Base-by-base conservation (phyloP, 2,888 invertebrate species). In the Gymnoscelis rufifasciata region DNA sequence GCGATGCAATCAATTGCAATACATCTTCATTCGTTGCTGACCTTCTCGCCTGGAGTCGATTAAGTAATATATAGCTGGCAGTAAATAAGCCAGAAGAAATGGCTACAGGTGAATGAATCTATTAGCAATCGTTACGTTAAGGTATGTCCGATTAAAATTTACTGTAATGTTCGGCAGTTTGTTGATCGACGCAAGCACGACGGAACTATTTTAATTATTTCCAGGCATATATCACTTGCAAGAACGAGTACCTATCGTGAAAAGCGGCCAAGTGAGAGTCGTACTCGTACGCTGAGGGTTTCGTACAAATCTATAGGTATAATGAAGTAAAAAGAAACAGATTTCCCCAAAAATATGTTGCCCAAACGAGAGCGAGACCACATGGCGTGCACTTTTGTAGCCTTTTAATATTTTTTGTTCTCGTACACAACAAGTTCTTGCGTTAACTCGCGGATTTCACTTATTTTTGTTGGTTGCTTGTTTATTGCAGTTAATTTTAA, bases 1-100 rank as follows among this genome's bases (percentile, higher is more conserved):
- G 27, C 42, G 13, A 15, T 14, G 39, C 51, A 43, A 43, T 50
- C 41, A 43, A 49, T 39, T 29, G 49, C 42, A 38, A 49, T 49
- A 45, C 49, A 42, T 49, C 49, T 49, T 49, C 49, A 49, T 49
- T 49, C 29, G 44, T 10, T 37, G 38, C 41, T 49, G 49, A 44
- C 44, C 44, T 33, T 42, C 35, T 47, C 43, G 38, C 33, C 11
- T 29, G n/a, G 7, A 49, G 38, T 45, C 44, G 19, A 44, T 49
- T 56, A 49, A 57, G 59, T 57, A 57, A 60, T 57, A 53, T 57
- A 57, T 53, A 42, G 54, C 26, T 26, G 56, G 44, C 51, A 48
- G 48, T 52, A 52, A 54, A 48, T 52, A 54, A 49, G 42, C 31
- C 15, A 28, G 43, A 53, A 42, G 52, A 49, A 54, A 54, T 47